Percentiles rank a stretch among this genome's conserved stretches.
phyloP scores from a whole-genome alignment of 2,113 vertebrate species.

The Notarius lentiginosus region DNA sequence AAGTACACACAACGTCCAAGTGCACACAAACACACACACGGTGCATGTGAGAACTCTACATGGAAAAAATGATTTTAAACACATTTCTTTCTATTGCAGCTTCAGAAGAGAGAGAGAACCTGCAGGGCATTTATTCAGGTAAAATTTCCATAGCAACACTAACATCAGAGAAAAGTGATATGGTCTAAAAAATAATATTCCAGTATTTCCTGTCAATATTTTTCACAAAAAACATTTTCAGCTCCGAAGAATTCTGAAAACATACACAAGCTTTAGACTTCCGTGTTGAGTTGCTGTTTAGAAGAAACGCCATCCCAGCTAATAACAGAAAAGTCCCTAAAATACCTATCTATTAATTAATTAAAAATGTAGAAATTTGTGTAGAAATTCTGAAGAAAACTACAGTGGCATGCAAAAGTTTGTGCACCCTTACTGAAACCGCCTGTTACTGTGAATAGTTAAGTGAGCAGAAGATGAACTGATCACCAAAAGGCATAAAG shows the following conservation, averaged over 20 bases:
- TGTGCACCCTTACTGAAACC: no score
- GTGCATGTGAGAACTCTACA: background rate
- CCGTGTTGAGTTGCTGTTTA: background rate
- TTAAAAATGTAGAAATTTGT: background rate
- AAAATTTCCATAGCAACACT: conserved; percentile 14
- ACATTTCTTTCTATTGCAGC: conserved; percentile 66
- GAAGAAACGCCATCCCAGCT: no score
- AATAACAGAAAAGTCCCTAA: background rate
- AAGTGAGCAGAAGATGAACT: no score
- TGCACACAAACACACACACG: background rate
- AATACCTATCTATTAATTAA: background rate
- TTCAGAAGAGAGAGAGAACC: conserved; percentile 89
- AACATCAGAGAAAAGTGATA: background rate
- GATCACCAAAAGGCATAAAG: no score
- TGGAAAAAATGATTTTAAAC: background rate
- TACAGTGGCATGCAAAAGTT: no score
- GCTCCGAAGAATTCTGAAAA: background rate
- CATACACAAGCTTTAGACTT: background rate
- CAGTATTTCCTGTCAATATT: background rate
- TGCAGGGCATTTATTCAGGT: conserved; percentile 92
- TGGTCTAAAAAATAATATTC: background rate
- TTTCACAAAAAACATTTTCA: background rate
- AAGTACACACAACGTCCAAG: conserved; percentile 70
- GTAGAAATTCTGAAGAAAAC: background rate
- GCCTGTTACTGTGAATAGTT: no score